phyloP scores from a whole-genome alignment of 2,888 invertebrate genomes.

The Agrilus cyanescens region DNA sequence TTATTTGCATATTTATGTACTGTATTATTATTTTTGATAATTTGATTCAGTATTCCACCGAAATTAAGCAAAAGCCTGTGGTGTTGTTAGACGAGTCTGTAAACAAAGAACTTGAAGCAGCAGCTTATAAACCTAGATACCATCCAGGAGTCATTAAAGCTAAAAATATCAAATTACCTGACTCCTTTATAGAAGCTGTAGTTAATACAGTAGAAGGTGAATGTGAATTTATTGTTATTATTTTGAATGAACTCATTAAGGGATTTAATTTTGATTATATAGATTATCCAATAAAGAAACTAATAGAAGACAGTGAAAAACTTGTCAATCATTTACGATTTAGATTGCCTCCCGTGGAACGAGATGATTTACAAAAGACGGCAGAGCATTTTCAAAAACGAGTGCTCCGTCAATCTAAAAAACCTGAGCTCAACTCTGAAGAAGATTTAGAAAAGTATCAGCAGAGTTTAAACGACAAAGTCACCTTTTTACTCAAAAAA shows the following conservation, averaged over 20 bases:
- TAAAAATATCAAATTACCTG: constrained; percentile 45
- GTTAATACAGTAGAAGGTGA: constrained; percentile 39
- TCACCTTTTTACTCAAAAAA: constrained; percentile 45
- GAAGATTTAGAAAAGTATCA: constrained; percentile 36
- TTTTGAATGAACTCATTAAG: not conserved
- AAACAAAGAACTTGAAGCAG: constrained; percentile 39
- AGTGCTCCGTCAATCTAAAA: constrained; percentile 19
- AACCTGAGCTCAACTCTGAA: constrained; percentile 32
- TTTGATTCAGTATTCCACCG: constrained; percentile 23
- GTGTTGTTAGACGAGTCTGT: constrained; percentile 42
- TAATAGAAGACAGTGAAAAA: constrained; percentile 41
- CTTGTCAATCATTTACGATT: constrained; percentile 49
- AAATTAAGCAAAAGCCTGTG: constrained; percentile 18
- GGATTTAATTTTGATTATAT: constrained; percentile 18
- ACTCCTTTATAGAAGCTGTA: constrained; percentile 46
- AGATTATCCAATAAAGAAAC: constrained; percentile 46
- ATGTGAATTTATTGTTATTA: constrained; percentile 4
- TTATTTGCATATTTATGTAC: not conserved
- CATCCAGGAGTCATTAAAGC: constrained; percentile 60
- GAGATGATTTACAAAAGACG: constrained; percentile 37
- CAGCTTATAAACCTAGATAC: constrained; percentile 48
- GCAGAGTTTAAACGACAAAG: constrained; percentile 40
- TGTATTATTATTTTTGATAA: not conserved
- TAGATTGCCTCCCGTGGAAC: constrained; percentile 55
- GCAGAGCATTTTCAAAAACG: constrained; percentile 33